Conservation (phyloP, 2,888 invertebrate genomes). For the Phasia obesa region DNA sequence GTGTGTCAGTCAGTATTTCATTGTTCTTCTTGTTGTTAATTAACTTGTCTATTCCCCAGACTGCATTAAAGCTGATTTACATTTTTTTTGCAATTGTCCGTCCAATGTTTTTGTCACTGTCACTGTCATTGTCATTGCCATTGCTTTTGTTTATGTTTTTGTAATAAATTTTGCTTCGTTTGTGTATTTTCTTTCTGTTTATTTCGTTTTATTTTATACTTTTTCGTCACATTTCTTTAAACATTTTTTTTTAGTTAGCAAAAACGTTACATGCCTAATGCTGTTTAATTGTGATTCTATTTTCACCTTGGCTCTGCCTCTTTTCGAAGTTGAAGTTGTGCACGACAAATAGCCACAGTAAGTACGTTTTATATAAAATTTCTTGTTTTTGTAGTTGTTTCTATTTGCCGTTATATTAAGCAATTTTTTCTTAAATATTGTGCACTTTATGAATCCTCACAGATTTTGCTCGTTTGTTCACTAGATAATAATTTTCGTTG, state of each 20-base stretch:
- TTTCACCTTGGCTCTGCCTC: slow-evolving; percentile 23
- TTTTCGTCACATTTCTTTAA: slow-evolving; percentile 64
- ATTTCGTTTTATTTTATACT: slow-evolving; percentile 46
- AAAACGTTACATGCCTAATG: slow-evolving; percentile 67
- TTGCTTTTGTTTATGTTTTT: slow-evolving; percentile 32
- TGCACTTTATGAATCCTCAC: slow-evolving; percentile 47
- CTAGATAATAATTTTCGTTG: slow-evolving; percentile 28
- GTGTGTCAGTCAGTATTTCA: not conserved
- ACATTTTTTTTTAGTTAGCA: slow-evolving; percentile 66
- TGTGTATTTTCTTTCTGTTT: slow-evolving; percentile 58
- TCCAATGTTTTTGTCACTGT: slow-evolving; percentile 31
- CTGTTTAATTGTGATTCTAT: slow-evolving; percentile 23
- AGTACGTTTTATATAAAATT: slow-evolving; percentile 47
- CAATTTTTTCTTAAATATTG: slow-evolving; percentile 49
- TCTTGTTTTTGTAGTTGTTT: too few relatives aligned
- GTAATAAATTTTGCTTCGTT: slow-evolving; percentile 52
- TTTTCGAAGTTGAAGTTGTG: slow-evolving; percentile 12
- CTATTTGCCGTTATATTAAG: too few relatives aligned
- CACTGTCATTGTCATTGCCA: slow-evolving; percentile 4
- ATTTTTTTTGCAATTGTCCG: too few relatives aligned
- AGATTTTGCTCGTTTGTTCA: slow-evolving; percentile 25
- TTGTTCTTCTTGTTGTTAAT: slow-evolving; percentile 1
- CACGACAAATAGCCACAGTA: slow-evolving; percentile 49
- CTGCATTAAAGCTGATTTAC: slow-evolving; percentile 69
- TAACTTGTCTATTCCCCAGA: slow-evolving; percentile 47